Conservation (phyloP, 2,113 vertebrate genomes). For the Nothocercus nigrocapillus region DNA sequence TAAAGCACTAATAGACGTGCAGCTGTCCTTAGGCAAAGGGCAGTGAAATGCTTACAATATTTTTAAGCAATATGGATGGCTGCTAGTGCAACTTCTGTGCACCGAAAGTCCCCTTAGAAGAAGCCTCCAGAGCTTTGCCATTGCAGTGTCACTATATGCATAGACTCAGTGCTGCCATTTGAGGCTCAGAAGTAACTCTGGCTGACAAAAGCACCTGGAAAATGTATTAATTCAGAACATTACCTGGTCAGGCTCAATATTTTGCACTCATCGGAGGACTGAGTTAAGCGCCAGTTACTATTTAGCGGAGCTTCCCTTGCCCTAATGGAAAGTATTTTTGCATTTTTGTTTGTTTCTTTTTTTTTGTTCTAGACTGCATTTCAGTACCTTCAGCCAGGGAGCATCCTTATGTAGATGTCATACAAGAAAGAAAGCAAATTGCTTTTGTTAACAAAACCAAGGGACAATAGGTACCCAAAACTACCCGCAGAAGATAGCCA, state of each 20-base stretch:
- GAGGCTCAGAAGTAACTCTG: background rate
- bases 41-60: background rate
- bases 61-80: background rate
- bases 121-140: rapidly evolving
- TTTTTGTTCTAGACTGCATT: background rate
- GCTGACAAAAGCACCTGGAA: background rate
- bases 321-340: background rate
- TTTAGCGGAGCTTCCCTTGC: background rate
- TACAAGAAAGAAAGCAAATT: background rate
- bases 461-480: background rate
- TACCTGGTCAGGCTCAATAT: background rate
- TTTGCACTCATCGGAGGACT: background rate
- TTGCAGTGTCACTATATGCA: background rate
- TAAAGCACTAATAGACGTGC: background rate
- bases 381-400: background rate
- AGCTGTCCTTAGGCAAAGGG: background rate
- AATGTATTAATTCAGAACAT: background rate
- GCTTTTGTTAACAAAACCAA: background rate
- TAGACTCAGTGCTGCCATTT: background rate
- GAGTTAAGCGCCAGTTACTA: background rate
- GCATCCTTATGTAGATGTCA: background rate
- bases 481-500: background rate
- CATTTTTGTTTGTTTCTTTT: background rate
- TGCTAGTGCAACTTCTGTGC: background rate
- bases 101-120: background rate